Conservation (phyloP, 1,140 invertebrate genomes). For the Phenacoccus solenopsis region DNA sequence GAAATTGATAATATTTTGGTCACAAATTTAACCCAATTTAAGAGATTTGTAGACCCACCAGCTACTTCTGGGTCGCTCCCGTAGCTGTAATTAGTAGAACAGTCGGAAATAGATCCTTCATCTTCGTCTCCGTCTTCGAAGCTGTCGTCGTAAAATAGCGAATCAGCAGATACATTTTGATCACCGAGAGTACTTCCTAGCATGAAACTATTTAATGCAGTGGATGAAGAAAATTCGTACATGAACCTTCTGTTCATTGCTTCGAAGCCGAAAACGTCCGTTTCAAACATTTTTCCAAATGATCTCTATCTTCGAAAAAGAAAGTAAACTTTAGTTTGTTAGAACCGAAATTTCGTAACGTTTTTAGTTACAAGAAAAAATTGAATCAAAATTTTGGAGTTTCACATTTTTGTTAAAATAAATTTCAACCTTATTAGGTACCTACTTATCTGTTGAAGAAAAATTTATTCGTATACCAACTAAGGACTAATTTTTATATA, state of each 20-base stretch:
- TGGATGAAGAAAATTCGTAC: constrained; percentile 10
- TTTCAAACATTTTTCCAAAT: constrained; percentile 10
- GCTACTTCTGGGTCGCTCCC: neutral
- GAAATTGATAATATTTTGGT: no score
- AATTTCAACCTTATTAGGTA: neutral
- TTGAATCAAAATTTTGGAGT: neutral
- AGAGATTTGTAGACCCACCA: neutral
- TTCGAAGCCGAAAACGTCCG: constrained; percentile 7
- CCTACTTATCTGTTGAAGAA: neutral
- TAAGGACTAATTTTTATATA: no score
- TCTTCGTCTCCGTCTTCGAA: constrained; percentile 7
- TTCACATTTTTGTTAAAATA: neutral
- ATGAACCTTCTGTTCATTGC: constrained; percentile 9
- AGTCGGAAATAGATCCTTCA: constrained; percentile 4
- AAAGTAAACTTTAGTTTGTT: neutral
- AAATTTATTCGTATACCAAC: no score
- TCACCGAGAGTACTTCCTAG: neutral
- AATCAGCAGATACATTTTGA: neutral
- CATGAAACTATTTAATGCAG: constrained; percentile 9
- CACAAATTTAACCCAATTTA: neutral
- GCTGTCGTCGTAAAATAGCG: constrained; percentile 7
- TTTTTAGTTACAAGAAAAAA: no score
- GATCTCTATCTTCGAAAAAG: constrained; percentile 5
- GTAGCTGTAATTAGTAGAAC: constrained; percentile 1
- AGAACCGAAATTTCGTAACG: no score